A percentile compares a stretch with the other conserved stretches of the same genome.
Evolutionary conservation across 2,888 invertebrate genomes (phyloP).

Genomic region (Cantharis lateralis): DNA sequence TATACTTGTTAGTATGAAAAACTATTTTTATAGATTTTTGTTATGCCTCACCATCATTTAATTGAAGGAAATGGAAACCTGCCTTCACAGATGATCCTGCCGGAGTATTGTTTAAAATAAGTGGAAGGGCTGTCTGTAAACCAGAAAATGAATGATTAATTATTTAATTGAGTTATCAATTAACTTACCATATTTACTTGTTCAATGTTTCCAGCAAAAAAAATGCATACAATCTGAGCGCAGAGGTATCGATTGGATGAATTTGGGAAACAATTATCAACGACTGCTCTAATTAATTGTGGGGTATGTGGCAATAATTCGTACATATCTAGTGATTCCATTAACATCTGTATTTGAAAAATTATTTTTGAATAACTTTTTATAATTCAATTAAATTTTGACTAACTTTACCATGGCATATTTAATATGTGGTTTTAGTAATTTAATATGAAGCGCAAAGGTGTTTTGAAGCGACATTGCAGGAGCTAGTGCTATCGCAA

Average conservation of each 20-base stretch:
- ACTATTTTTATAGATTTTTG: no score
- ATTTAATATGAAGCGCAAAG: background rate
- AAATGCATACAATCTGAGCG: background rate
- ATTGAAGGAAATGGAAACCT: constrained; percentile 60
- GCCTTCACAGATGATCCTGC: constrained; percentile 56
- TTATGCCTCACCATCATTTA: constrained; percentile 53
- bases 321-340: background rate
- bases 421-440: background rate
- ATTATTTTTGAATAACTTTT: no score
- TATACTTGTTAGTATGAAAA: no score
- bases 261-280: background rate
- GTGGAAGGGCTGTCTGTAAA: background rate
- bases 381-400: no score
- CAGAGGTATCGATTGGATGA: background rate
- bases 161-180: background rate
- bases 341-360: background rate
- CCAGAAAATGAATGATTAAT: background rate
- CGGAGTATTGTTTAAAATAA: constrained; percentile 36
- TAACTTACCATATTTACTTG: background rate
- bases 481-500: constrained; percentile 71
- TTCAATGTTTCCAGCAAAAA: background rate
- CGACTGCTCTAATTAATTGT: background rate
- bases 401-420: background rate
- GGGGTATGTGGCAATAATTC: background rate
- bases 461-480: constrained; percentile 52